phyloP scores from a whole-genome alignment of 2,797 vertebrate genomes.

The Kryptopterus vitreolus region DNA sequence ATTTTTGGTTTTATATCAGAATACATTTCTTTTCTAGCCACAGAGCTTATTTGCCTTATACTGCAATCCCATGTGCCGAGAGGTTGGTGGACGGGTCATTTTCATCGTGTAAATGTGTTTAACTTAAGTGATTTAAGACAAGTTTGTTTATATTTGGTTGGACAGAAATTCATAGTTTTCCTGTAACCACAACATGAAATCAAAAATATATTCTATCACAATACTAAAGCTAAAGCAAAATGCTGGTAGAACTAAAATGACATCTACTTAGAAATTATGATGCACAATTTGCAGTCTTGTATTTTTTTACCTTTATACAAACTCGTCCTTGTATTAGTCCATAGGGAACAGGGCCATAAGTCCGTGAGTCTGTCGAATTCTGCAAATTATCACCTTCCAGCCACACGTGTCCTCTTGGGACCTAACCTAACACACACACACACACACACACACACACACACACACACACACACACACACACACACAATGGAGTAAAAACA shows the following conservation, averaged over 20 bases:
- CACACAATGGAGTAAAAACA: not conserved
- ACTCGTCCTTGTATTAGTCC: conserved; percentile 92
- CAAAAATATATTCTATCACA: not conserved
- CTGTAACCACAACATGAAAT: not conserved
- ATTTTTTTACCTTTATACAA: conserved; percentile 87
- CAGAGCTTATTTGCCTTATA: too few relatives aligned
- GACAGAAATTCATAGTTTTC: not conserved
- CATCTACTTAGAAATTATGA: not conserved
- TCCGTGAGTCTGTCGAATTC: conserved; percentile 95
- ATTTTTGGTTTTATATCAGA: not conserved
- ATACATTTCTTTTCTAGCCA: not conserved
- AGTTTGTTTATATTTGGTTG: not conserved
- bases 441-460: not conserved
- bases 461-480: not conserved
- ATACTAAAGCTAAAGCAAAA: not conserved
- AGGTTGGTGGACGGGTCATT: too few relatives aligned
- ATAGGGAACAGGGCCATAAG: conserved; percentile 93
- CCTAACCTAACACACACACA: conserved; percentile 69
- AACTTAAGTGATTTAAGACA: not conserved
- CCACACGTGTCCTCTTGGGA: conserved; percentile 96
- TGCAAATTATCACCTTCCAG: conserved; percentile 96
- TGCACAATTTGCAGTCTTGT: too few relatives aligned
- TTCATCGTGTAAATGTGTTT: too few relatives aligned
- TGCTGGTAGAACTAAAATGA: not conserved
- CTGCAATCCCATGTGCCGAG: too few relatives aligned